Evolutionary conservation across 2,113 vertebrate genomes (phyloP), one percentile per base, ranked within the genome.

Genomic region (Nannobrachium achirus): DNA sequence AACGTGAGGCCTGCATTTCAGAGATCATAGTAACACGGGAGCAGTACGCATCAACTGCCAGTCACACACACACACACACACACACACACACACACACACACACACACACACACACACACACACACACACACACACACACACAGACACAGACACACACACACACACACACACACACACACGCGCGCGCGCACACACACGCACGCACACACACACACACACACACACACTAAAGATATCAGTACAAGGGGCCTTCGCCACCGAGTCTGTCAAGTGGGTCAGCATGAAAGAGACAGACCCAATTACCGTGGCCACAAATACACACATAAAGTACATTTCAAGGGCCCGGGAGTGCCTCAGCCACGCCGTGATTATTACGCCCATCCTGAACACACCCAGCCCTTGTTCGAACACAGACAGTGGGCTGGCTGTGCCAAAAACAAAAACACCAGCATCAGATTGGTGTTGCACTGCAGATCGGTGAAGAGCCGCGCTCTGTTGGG

Each of bases 321-420:
- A 86, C 77, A 69, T 78, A 80, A 81, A 87, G 78, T 80, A 80
- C 78, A 64, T 85, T 76, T 88, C 74, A 78, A 82, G 78, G 68
- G 69, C 56, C 71, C 60, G 58, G 52, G 75, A 85, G 85, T 83
- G 79, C 69, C 80, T 77, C 74, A 49, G 79, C 76, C 75, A 84
- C 66, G 62, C 81, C 38, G 40, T 79, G 71, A 87, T 83, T 78
- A 82, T 66, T 33, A 33, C 25, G 46, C 44, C 76, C 53, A 63
- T 69, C 74, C 76, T 78, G 71, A 62, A 73, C 81, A 71, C 81
- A 84, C 71, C 61, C 75, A 81, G 73, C 73, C 81, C 77, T 87
- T 77, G 79, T 67, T 33, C 8, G 6, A 62, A 68, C 66, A 76
- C 73, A 79, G 39, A 67, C 63, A 75, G 58, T 9, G 58, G 42